phyloP scores from a whole-genome alignment of 2,797 vertebrate genomes.

The Mormyrus proboscirostris region DNA sequence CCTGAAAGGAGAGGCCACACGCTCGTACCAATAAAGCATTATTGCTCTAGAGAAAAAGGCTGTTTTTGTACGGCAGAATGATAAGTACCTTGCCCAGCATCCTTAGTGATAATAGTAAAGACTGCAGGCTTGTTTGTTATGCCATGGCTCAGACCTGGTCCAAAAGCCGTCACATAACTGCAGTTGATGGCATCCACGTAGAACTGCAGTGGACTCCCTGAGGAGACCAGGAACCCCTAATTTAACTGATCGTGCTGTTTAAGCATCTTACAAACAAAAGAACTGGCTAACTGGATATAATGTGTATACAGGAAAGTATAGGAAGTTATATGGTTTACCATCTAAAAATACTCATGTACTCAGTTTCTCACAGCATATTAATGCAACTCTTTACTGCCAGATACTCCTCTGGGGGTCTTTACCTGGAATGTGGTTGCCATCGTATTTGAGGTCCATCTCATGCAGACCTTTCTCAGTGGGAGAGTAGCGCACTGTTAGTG shows the following conservation, averaged over 20 bases:
- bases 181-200: conserved; percentile 85
- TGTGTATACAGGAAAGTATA: not conserved
- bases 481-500: conserved; percentile 85
- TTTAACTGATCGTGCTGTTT: not conserved
- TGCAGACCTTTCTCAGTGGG: conserved; percentile 88
- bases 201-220: conserved; percentile 93
- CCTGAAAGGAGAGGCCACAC: conserved; percentile 53
- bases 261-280: not conserved
- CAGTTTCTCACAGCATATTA: not conserved
- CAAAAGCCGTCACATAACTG: conserved; percentile 85
- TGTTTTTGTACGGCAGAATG: not conserved
- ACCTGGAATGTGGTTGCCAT: conserved; percentile 97
- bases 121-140: conserved; percentile 87
- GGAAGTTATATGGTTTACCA: not conserved
- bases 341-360: not conserved
- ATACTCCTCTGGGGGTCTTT: not conserved
- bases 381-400: not conserved
- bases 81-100: conserved; percentile 82
- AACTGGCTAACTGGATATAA: not conserved
- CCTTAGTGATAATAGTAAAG: conserved; percentile 93
- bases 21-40: not conserved
- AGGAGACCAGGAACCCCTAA: not conserved
- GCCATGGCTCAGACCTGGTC: conserved; percentile 87
- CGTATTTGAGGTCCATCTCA: conserved; percentile 97
- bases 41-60: not conserved